Base-by-base conservation (phyloP, 2,888 invertebrate genomes). In the Marronus borbonicus region DNA sequence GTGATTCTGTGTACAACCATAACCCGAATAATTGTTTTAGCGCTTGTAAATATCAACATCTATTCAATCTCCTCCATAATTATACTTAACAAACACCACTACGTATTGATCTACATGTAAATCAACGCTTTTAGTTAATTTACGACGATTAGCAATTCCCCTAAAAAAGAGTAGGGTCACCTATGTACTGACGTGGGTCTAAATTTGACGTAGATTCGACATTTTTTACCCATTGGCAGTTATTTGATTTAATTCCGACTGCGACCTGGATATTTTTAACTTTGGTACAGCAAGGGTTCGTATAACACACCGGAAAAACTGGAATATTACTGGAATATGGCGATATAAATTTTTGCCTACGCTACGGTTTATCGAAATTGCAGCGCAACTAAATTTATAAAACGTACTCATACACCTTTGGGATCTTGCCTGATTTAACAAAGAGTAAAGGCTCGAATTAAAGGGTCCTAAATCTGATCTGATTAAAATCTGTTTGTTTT, bases 131-230 rank as follows among this genome's bases (percentile, higher is more conserved):
- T 58, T 58, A 58, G 20, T 58, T 68, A 68, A 50, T 68, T 50
- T 68, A 68, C 50, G 68, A 50, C 20, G 68, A 49, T 50, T 68
- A 68, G 50, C 68, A 28, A 68, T 68, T 68, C 50, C 50, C 49
- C 24, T 68, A 68, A 68, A 12, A 50, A n/a, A 28, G 68, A 68
- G 49, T 50, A 12, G 49, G 68, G 50, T 68, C 49, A 28, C 49
- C 52, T 52, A 52, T 17, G 2, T 44, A 44, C 24, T 68, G 68
- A 68, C 68, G 24, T 68, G 68, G 68, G 68, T 68, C 50, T 12
- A 66, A 50, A 68, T 14, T 68, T 50, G 68, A 68, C 50, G 28
- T 50, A 68, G 49, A 50, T 68, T 68, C 50, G 50, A 68, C 50
- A 50, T 50, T 49, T 65, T 66, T 66, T 66, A 66, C 7, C 39